Evolutionary conservation across 2,888 invertebrate species (phyloP), one percentile per base, ranked within the genome.

Genomic region (Serripes groenlandicus): DNA sequence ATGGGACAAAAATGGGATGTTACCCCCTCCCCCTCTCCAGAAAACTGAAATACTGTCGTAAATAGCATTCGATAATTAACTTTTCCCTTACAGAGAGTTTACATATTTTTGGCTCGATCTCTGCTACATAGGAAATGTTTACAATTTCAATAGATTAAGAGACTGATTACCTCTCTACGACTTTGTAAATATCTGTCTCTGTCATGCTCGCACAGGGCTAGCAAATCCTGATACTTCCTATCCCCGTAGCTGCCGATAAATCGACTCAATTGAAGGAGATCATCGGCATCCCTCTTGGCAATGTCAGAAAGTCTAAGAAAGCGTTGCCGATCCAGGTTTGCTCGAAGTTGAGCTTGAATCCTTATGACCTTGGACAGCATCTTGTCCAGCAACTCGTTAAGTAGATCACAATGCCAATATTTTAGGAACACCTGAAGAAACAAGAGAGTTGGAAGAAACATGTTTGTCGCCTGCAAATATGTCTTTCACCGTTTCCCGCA

Each of bases 371-470:
- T 68, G 23, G 68, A 37, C 4, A 88, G 32, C 21, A 85, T 60
- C 26, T 73, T 75, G 70, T 91, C 91, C 56, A 92, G 37, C n/a
- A 73, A 58, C 5, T 86, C 69, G 62, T 92, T 90, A 35, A 93
- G 84, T 62, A 89, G 83, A 70, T 93, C 93, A 54, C 85, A 78
- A 62, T 93, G 93, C 90, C 90, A 92, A 83, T 92, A 91, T 71
- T 91, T 92, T 7, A 93, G 86, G 77, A 93, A 93, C 7, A 93
- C 92, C 93, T 93, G 78, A 18, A 83, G 69, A 42, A 11, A 18
- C 18, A 42, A 42, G n/a, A n/a, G n/a, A n/a, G n/a, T n/a, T n/a
- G n/a, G n/a, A n/a, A n/a, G n/a, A n/a, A n/a, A n/a, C n/a, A n/a
- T n/a, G n/a, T n/a, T n/a, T n/a, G n/a, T n/a, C n/a, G n/a, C n/a